Base-by-base conservation (phyloP, 2,797 vertebrate genomes). In the Xenentodon cancila region DNA sequence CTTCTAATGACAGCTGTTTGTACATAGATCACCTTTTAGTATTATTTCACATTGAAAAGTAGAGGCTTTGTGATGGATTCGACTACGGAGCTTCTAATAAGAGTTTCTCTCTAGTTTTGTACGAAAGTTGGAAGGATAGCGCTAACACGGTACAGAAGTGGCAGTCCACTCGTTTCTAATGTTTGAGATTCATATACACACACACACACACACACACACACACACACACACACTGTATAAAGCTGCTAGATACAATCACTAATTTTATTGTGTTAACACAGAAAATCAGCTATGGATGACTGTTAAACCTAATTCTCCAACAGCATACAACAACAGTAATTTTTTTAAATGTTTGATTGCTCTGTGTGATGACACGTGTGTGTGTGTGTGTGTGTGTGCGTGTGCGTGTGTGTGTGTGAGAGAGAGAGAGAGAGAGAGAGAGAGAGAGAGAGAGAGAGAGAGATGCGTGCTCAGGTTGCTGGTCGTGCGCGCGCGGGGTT, bases 11-110 rank as follows among this genome's bases (percentile, higher is more conserved):
- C 94, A 94, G 90, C 93, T 91, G 94, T 95, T 77, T 98, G 94
- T 97, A 96, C 91, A 97, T 95, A 97, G 91, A 88, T 96, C 94
- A 95, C 95, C 93, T 94, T 94, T 91, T 94, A 96, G 92, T 97
- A 97, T 96, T 97, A 96, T 98, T 98, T 98, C 97, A 98, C 96
- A 97, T 96, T 97, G 95, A 97, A 97, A 96, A 96, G 94, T 95
- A 87, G 90, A 95, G 91, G 93, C 89, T 88, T 80, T 70, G 87
- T 81, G 88, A 89, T 89, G 92, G 94, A 93, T 90, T 92, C 92
- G 92, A 94, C 88, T 95, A 88, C 93, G 92, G 93, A 95, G 92
- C 92, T 94, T 95, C 95, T 81, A 86, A 92, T 94, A 37, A 93
- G 93, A 97, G 93, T 93, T 93, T 95, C 80, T 95, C 80, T 95